These are phyloP conservation scores for Diceros bicornis DNA, from an alignment of 2,797 vertebrate species.

Conservation along the genomic window DNA sequence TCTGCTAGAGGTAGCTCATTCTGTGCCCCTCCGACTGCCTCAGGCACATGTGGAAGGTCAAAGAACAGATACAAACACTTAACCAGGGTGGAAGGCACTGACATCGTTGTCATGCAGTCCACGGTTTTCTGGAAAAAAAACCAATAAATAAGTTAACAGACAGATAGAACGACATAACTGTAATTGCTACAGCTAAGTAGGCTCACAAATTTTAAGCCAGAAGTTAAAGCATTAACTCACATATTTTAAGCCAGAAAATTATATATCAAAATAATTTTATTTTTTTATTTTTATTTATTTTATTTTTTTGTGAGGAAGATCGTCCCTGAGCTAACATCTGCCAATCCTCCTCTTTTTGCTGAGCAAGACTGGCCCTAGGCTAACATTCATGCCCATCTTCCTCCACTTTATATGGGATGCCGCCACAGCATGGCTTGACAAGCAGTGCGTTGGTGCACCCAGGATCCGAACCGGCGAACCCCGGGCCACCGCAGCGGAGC, in stretches of 20 bases:
- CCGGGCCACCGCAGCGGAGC: no score
- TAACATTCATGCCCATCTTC: no score
- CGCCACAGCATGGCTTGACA: no score
- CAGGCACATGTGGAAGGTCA: slow-evolving; percentile 98
- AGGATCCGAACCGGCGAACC: no score
- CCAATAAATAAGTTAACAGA: slow-evolving; percentile 61
- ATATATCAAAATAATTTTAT: neutral
- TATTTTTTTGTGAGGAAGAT: no score
- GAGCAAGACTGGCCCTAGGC: no score
- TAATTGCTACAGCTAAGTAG: neutral
- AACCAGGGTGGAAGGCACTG: slow-evolving; percentile 98
- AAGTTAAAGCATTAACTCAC: neutral
- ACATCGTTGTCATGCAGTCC: slow-evolving; percentile 99
- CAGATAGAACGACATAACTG: neutral
- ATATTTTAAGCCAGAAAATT: neutral
- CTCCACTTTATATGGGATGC: no score
- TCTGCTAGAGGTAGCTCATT: slow-evolving; percentile 96
- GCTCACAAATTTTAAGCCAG: neutral
- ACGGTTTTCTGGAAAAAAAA: slow-evolving; percentile 96
- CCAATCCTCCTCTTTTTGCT: no score
- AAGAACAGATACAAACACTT: slow-evolving; percentile 99
- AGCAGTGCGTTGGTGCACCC: no score
- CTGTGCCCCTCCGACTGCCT: slow-evolving; percentile 93
- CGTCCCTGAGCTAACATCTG: no score
- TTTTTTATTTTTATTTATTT: no score